Evolutionary conservation across 2,888 invertebrate genomes (phyloP).

Genomic region (Camponotus fellah): DNA sequence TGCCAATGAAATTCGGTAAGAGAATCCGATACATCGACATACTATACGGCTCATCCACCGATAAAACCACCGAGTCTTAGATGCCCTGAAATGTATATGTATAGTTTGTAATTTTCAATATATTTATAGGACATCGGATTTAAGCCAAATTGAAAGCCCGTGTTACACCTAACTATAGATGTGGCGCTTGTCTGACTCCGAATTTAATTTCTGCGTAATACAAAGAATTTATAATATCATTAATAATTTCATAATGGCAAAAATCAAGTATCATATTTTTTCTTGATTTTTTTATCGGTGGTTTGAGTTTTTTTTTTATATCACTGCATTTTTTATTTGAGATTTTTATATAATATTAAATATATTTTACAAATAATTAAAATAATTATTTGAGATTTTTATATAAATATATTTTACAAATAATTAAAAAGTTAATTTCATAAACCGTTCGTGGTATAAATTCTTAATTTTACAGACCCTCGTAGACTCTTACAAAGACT

Average conservation of each 20-base stretch:
- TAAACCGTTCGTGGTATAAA: background rate
- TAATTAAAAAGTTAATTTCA: background rate
- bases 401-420: too few species aligned
- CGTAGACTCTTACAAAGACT: background rate
- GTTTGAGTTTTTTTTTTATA: background rate
- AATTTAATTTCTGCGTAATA: conserved; percentile 6
- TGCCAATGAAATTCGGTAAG: conserved; percentile 93
- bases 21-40: conserved; percentile 22
- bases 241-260: background rate
- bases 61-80: background rate
- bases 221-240: background rate
- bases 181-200: background rate
- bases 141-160: background rate
- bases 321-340: background rate
- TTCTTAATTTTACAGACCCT: background rate
- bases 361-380: background rate
- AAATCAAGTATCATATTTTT: background rate
- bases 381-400: too few species aligned
- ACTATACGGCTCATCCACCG: background rate
- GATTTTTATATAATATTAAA: background rate
- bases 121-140: conserved; percentile 10
- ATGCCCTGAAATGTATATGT: background rate
- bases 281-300: background rate
- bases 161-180: background rate
- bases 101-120: background rate